Evolutionary conservation across 2,888 invertebrate species (phyloP).

Genomic region (Malthinus seriepunctatus): DNA sequence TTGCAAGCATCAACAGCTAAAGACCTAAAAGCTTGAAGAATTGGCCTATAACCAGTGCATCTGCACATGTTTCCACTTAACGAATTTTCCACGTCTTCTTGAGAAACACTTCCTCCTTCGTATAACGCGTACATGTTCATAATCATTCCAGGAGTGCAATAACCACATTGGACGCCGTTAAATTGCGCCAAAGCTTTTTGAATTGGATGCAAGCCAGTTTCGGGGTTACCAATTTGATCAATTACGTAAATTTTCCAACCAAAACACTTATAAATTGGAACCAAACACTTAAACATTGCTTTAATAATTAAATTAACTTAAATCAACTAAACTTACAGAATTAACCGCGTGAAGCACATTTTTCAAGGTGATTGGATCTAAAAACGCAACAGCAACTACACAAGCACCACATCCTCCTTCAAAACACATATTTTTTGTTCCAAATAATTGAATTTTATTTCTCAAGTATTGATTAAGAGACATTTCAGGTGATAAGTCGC

Average conservation of each 20-base stretch:
- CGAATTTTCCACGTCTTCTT: constrained; percentile 56
- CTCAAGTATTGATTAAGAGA: constrained; percentile 67
- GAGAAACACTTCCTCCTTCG: constrained; percentile 54
- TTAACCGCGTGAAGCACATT: constrained; percentile 63
- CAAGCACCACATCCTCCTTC: constrained; percentile 77
- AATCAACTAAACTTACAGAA: constrained; percentile 57
- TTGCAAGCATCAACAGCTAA: constrained; percentile 53
- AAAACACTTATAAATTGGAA: constrained; percentile 58
- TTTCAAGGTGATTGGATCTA: constrained; percentile 56
- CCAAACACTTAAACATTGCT: constrained; percentile 55
- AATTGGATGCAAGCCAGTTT: constrained; percentile 64
- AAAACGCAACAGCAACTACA: constrained; percentile 57
- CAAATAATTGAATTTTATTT: constrained; percentile 62
- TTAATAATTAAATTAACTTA: background rate
- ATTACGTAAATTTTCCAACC: constrained; percentile 70
- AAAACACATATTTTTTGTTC: constrained; percentile 72
- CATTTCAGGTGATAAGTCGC: constrained; percentile 57
- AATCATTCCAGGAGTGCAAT: constrained; percentile 76
- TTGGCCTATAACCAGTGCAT: constrained; percentile 71
- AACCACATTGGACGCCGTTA: constrained; percentile 71
- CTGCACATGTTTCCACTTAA: constrained; percentile 67
- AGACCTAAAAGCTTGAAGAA: constrained; percentile 66
- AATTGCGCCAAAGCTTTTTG: constrained; percentile 62
- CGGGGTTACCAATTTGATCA: constrained; percentile 67
- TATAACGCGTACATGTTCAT: constrained; percentile 70